Base-by-base conservation (phyloP, 1,140 invertebrate genomes). In the Bombyx mandarina region DNA sequence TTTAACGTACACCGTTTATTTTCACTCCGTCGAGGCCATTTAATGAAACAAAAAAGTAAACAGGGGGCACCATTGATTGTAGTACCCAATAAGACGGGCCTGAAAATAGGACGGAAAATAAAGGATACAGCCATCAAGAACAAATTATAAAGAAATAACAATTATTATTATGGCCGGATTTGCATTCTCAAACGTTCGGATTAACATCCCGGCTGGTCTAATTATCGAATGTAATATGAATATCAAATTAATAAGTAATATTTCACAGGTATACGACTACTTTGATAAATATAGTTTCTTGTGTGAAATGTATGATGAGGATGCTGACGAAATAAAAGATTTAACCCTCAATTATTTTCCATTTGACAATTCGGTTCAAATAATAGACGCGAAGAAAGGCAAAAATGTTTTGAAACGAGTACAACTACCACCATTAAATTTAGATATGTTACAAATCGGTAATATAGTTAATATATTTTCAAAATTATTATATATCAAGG, bases 251-350 rank as follows among this genome's bases (percentile, higher is more conserved):
- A 18, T 26, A 22, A 1, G 8, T 26, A 12, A 3, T 49, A 12
- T 35, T 49, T 70, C 68, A 43, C 53, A 86, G 80, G 69, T 77
- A 44, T 71, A 70, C 51, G 82, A 87, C 58, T 87, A 80, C 54
- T 87, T 87, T 58, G 80, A 85, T 56, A 85, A 85, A 71, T 81
- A 77, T 44, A 85, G 78, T 43, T 87, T 85, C 70, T 58, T 84
- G 42, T 87, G 83, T 53, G 82, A 87, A 67, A 85, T 85, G 82
- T 85, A 79, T 58, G 75, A 85, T 43, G 77, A 75, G 61, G 72
- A 82, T 12, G 72, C 71, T 1, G 82, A 82, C 54, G 67, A 71
- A 58, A 67, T 80, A 43, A 66, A 66, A 48, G 76, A 84, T 54
- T 65, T 84, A 26, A 63, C 73, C 7, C 64, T 87, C 43, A 76